Percentiles rank a stretch among this genome's conserved stretches.
Conservation (phyloP, 1,140 invertebrate species). For the Cherax destructor region DNA sequence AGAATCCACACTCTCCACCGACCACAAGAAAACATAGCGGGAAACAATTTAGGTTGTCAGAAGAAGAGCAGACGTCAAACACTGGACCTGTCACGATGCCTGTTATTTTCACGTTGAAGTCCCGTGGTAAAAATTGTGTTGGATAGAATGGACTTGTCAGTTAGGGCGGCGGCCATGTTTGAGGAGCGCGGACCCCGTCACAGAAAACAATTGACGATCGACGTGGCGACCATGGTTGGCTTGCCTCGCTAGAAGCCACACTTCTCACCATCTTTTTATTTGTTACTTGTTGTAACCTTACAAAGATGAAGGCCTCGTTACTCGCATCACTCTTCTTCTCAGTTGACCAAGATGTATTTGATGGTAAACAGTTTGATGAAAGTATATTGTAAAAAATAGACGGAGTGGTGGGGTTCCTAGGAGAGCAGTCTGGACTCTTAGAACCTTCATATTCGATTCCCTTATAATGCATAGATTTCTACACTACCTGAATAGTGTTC, state of each 20-base stretch:
- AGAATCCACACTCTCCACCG: neutral
- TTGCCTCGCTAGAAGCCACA: constrained; percentile 36
- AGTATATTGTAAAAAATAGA: neutral
- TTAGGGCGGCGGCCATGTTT: constrained; percentile 63
- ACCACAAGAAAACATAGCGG: constrained; percentile 47
- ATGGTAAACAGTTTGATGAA: neutral
- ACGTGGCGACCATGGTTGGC: constrained; percentile 60
- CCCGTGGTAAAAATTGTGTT: constrained; percentile 65
- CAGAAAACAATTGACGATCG: constrained; percentile 67
- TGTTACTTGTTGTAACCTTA: constrained; percentile 28
- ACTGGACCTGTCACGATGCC: constrained; percentile 66
- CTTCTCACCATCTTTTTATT: neutral
- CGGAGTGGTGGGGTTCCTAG: too few relatives aligned
- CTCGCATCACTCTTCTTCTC: neutral
- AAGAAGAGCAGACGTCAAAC: constrained; percentile 63
- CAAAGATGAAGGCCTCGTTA: constrained; percentile 17
- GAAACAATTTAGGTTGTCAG: constrained; percentile 68
- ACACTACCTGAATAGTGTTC: too few relatives aligned
- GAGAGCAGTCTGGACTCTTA: too few relatives aligned
- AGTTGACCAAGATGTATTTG: neutral
- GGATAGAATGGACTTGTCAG: constrained; percentile 68
- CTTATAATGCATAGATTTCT: too few relatives aligned
- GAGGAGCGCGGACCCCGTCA: constrained; percentile 68
- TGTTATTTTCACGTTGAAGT: constrained; percentile 68
- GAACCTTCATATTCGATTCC: too few relatives aligned